Percentiles rank a stretch among this genome's conserved stretches.
phyloP scores from a whole-genome alignment of 1,140 invertebrate species.

The Zeugodacus cucurbitae region DNA sequence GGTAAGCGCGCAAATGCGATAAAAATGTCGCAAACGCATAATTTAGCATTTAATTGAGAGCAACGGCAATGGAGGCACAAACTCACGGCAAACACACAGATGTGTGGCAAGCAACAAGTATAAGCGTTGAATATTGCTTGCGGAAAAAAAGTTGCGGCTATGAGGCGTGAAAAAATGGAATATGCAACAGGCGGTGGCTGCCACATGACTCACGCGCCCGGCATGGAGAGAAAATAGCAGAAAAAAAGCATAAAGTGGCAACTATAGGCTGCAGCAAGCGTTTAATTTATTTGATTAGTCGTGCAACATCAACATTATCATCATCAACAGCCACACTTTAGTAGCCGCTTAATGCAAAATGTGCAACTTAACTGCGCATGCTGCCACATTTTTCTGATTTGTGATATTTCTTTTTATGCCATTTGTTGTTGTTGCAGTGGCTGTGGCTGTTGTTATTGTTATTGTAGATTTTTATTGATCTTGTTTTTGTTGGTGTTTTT shows the following conservation, averaged over 20 bases:
- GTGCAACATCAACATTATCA: conserved; percentile 23
- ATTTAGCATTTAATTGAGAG: conserved; percentile 38
- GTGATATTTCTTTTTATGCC: background rate
- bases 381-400: conserved; percentile 27
- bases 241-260: background rate
- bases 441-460: background rate
- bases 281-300: conserved; percentile 37
- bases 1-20: conserved; percentile 8
- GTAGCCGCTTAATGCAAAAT: conserved; percentile 12
- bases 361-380: conserved; percentile 25
- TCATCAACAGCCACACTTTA: conserved; percentile 30
- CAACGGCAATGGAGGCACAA: background rate
- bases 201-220: conserved; percentile 1
- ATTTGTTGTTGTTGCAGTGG: background rate
- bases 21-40: conserved; percentile 39
- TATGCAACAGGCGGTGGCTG: conserved; percentile 5
- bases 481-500: background rate
- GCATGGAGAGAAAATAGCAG: background rate
- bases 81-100: background rate
- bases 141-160: background rate
- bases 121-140: background rate
- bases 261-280: background rate
- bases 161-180: conserved; percentile 26
- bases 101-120: background rate
- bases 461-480: background rate